Evolutionary conservation across 2,797 vertebrate species (phyloP).

Genomic region (Squalus acanthias): DNA sequence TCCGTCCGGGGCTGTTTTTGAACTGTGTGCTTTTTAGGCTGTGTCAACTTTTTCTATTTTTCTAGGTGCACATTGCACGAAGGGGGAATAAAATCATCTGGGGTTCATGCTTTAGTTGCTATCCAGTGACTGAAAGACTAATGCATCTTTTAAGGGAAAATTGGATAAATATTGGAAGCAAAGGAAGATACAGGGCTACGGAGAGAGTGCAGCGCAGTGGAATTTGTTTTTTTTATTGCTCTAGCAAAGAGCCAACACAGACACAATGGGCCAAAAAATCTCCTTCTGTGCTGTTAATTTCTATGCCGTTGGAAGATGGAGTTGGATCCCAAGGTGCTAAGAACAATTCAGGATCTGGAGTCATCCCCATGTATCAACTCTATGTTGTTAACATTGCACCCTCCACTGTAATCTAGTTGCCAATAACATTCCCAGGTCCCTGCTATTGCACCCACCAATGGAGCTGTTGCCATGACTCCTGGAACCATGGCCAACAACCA

Average conservation of each 20-base stretch:
- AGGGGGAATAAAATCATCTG: not conserved
- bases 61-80: not conserved
- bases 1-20: not conserved
- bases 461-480: not conserved
- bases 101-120: not conserved
- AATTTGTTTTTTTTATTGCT: not conserved
- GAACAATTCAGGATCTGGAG: not conserved
- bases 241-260: not conserved
- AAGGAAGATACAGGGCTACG: not conserved
- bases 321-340: not conserved
- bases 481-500: not conserved
- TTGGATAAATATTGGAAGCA: not conserved
- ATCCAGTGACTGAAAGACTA: not conserved
- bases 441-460: not conserved
- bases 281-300: not conserved
- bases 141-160: not conserved
- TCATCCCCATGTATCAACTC: not conserved
- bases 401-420: not conserved
- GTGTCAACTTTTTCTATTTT: not conserved
- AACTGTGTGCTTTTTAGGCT: not conserved
- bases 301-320: not conserved
- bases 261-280: not conserved
- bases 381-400: not conserved
- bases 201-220: not conserved
- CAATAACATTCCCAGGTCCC: not conserved